A percentile compares a stretch with the other conserved stretches of the same genome.
Evolutionary conservation across 2,113 vertebrate species (phyloP).

Genomic region (Otolemur garnettii): DNA sequence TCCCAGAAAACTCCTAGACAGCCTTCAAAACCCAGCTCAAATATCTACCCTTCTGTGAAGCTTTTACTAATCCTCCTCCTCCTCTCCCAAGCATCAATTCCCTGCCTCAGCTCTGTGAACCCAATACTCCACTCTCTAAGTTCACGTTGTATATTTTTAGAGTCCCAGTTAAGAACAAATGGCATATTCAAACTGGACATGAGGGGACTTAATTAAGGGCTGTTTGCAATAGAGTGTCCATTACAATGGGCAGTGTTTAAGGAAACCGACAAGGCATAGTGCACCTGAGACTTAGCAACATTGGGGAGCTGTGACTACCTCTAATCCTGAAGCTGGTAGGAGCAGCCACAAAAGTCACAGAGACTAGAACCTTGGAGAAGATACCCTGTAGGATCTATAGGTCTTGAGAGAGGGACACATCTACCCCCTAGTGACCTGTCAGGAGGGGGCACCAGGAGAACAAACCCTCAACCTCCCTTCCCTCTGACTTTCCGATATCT

Average conservation of each 20-base stretch:
- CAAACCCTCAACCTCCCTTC: neutral
- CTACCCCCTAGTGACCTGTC: neutral
- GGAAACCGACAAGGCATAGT: neutral
- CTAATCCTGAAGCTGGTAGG: neutral
- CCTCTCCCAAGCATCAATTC: neutral
- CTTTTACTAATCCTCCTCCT: neutral
- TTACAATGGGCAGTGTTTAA: neutral
- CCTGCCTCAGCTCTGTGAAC: too few species aligned
- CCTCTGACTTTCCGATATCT: neutral
- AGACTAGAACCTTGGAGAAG: neutral
- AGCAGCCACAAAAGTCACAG: neutral
- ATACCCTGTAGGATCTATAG: neutral
- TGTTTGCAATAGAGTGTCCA: neutral
- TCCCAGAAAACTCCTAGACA: neutral
- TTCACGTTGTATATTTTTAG: neutral
- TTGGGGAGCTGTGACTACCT: neutral
- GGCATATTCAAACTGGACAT: too few species aligned
- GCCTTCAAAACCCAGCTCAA: neutral
- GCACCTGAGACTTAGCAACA: accelerated
- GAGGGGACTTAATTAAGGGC: neutral
- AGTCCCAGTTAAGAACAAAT: neutral
- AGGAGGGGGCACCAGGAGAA: neutral
- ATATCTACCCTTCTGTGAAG: neutral
- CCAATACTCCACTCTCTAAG: neutral
- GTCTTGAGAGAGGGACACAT: neutral